Conservation (phyloP, 2,888 invertebrate genomes). For the Uropetala carovei region DNA sequence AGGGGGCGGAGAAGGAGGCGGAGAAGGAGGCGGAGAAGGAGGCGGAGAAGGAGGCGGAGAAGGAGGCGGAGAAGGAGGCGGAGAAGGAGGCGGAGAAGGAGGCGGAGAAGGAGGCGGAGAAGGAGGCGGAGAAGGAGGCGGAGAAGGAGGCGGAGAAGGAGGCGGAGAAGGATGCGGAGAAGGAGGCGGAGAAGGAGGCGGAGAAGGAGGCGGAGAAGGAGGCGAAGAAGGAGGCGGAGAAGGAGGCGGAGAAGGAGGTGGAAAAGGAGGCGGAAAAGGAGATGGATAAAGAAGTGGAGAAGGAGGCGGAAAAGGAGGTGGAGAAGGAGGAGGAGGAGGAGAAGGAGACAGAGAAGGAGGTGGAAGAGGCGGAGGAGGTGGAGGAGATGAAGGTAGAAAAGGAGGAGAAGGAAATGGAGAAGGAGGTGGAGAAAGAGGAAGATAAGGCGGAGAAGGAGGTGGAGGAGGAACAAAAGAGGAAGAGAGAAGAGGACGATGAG, state of each 20-base stretch:
- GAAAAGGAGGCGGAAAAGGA: not conserved
- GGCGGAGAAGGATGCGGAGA: no score
- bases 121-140: no score
- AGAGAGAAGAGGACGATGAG: not conserved
- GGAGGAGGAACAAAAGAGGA: not conserved
- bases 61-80: not conserved
- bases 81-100: no score
- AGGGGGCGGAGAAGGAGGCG: not conserved
- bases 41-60: not conserved
- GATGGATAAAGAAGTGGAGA: not conserved
- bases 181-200: not conserved
- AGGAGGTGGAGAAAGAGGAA: not conserved
- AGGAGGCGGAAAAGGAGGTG: not conserved
- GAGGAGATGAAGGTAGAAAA: not conserved
- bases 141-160: not conserved
- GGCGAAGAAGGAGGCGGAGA: not conserved
- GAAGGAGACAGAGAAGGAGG: not conserved
- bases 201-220: not conserved
- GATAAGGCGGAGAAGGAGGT: not conserved
- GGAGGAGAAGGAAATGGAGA: not conserved
- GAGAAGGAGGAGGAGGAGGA: no score
- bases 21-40: not conserved
- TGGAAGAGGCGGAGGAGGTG: no score
- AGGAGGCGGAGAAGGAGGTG: not conserved
- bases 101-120: not conserved